Evolutionary conservation across 2,888 invertebrate genomes (phyloP), one percentile per base, ranked within the genome.

Genomic region (Rapana venosa): DNA sequence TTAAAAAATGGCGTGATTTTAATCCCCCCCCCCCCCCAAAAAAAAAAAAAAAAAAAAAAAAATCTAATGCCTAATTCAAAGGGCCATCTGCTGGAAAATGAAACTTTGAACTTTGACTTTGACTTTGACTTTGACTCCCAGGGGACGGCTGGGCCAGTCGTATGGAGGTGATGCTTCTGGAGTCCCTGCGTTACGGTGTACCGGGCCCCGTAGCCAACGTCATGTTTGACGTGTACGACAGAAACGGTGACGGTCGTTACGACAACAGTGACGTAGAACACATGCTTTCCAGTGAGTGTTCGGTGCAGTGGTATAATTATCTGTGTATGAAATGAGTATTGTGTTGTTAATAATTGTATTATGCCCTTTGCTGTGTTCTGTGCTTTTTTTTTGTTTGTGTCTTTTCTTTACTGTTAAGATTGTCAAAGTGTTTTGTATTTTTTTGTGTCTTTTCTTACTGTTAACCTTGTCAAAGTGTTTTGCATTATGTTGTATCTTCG

Each of bases 151-250:
- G 88, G 88, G 88, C 88, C 30, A 88, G 84, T 61, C 81, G 88
- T 30, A 66, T 88, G 36, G 88, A 88, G 70, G 88, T 88, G 83
- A 70, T 88, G 66, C 66, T 81, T 36, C 13, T 88, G 66, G 88
- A 91, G 56, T 77, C 87, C 1, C 47, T 88, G 26, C 30, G 91
- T 30, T 91, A 91, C 87, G 88, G 90, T 58, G 86, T 32, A 84
- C 88, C n/a, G 86, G 90, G 5, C 36, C 90, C 58, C 5, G 81
- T 87, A 1, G 91, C 91, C n/a, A 58, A 66, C n/a, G 58, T 90
- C 87, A 90, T 91, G 91, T 91, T 91, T 84, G 90, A 91, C 56
- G 81, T 91, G 0, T 88, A 90, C 30, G 91, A 91, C 87, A 74
- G 84, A 36, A 91, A 91, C 30, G 88, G 90, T 5, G 91, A 91